Base-by-base conservation (phyloP, 37 sponge, comb jelly and placozoan genomes). In the Chondrilla cf. caribensis region DNA sequence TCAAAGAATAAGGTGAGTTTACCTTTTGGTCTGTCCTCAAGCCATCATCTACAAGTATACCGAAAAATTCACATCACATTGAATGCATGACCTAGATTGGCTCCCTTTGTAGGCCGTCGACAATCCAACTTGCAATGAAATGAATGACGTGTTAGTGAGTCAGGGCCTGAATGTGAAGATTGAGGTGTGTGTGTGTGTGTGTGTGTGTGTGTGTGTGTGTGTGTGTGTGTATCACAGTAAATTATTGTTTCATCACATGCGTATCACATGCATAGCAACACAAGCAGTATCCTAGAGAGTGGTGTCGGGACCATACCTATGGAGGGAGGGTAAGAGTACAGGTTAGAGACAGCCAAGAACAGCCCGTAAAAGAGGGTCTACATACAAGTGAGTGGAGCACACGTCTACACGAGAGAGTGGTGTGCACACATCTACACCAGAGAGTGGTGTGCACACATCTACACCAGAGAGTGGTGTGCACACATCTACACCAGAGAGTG, bases 251-350 rank as follows among this genome's bases (percentile, higher is more conserved):
- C n/a, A n/a, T n/a, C n/a, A n/a, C n/a, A n/a, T n/a, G n/a, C n/a
- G n/a, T n/a, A n/a, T n/a, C n/a, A n/a, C n/a, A n/a, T n/a, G n/a
- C 38, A 15, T 35, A 83, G 77, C 28, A 24, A 25, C 29, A 42
- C 32, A 83, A 85, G 70, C 85, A 86, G 51, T 94, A 94, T 44
- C 87, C 89, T 25, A 29, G 93, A 68, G 93, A 92, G 22, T 86
- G 17, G 21, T 29, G 60, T 22, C 83, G 67, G 62, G 95, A 94
- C 42, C 71, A 79, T 31, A 47, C 91, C 14, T 86, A 83, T 35
- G 38, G 43, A 6, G 95, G 95, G 15, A 77, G 95, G 47, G 85
- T 94, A 35, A 75, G 90, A 3, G 90, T 94, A 9, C 92, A 91
- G 60, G 35, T 94, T 42, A 70, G 35, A 39, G 42, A 83, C 24